phyloP scores from a whole-genome alignment of 2,797 vertebrate species.

The Moxostoma hubbsi region DNA sequence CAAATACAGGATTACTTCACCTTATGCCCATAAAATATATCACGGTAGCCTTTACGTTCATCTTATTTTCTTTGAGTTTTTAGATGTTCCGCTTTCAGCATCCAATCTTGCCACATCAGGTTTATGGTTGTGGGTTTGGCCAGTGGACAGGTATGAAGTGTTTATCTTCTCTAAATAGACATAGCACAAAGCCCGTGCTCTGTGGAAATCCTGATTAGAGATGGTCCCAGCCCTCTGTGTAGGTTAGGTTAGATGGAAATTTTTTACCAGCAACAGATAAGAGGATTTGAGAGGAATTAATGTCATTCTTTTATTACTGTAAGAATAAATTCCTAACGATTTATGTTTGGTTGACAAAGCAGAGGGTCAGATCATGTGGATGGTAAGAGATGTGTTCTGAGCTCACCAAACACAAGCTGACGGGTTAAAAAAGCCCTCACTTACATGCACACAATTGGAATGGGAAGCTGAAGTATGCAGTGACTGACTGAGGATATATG shows the following conservation, averaged over 20 bases:
- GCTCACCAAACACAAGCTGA: background rate
- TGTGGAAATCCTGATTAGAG: conserved; percentile 73
- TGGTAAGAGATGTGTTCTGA: background rate
- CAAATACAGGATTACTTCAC: background rate
- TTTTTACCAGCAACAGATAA: conserved; percentile 77
- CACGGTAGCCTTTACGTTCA: background rate
- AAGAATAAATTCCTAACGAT: conserved; percentile 80
- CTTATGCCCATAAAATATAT: background rate
- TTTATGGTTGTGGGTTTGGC: background rate
- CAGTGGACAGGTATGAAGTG: background rate
- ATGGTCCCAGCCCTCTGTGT: conserved; percentile 66
- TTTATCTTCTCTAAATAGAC: conserved; percentile 56
- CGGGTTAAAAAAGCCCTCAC: too few species aligned
- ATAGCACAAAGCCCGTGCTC: conserved; percentile 58
- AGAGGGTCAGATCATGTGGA: conserved; percentile 1
- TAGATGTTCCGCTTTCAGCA: background rate
- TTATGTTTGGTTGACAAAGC: conserved; percentile 76
- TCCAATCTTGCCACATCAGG: too few species aligned
- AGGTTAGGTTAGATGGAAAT: conserved; percentile 74
- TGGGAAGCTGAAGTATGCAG: background rate
- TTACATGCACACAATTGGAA: background rate
- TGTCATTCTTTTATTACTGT: conserved; percentile 78
- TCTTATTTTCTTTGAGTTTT: background rate
- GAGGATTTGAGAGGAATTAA: conserved; percentile 84
- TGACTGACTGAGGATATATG: background rate